Percentiles rank a stretch among this genome's conserved stretches.
phyloP scores from a whole-genome alignment of 2,888 invertebrate species.

The Dryobotodes eremita region DNA sequence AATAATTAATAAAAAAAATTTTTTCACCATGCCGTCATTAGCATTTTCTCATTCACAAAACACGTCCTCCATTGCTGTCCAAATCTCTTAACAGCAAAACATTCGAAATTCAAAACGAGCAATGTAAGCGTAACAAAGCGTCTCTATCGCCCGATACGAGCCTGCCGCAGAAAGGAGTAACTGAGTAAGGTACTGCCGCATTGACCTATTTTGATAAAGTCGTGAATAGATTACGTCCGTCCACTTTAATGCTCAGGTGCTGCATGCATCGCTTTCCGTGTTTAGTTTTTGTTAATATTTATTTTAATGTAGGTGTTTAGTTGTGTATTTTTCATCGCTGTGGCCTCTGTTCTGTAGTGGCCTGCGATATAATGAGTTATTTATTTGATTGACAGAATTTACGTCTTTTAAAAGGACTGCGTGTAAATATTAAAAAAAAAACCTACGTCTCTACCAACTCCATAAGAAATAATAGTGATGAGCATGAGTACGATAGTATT shows the following conservation, averaged over 20 bases:
- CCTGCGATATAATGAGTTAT: conserved; percentile 3
- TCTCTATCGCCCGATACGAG: conserved; percentile 74
- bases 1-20: conserved; percentile 7
- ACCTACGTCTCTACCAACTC: not conserved
- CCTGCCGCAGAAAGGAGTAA: conserved; percentile 78
- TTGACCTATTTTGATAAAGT: conserved; percentile 90
- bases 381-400: not conserved
- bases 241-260: conserved; percentile 79
- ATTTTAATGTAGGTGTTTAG: conserved; percentile 34
- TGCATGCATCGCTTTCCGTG: conserved; percentile 69
- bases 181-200: conserved; percentile 79
- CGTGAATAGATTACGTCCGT: conserved; percentile 84
- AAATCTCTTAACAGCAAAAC: conserved; percentile 7
- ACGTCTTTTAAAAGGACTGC: not conserved
- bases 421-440: no score
- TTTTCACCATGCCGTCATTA: not conserved
- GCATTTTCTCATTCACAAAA: not conserved
- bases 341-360: conserved; percentile 12
- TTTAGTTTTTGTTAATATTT: conserved; percentile 59
- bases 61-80: conserved; percentile 40
- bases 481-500: conserved; percentile 9
- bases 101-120: conserved; percentile 61
- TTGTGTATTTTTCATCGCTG: conserved; percentile 32
- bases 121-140: conserved; percentile 76
- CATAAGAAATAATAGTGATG: not conserved